Base-by-base conservation (phyloP, 37 sponge, comb jelly and placozoan species). In the Hormiphora californensis region DNA sequence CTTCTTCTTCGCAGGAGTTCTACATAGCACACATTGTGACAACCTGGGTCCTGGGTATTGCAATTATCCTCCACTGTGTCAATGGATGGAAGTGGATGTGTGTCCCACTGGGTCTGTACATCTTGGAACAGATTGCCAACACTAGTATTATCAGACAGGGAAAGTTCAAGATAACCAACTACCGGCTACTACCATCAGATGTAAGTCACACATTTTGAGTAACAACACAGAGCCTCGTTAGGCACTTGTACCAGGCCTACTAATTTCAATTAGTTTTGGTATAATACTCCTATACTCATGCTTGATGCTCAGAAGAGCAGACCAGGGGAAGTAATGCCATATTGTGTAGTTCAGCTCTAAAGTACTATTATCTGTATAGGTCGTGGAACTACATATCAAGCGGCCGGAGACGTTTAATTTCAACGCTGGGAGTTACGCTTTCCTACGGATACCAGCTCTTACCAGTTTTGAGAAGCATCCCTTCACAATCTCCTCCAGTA, bases 401-500 rank as follows among this genome's bases (percentile, higher is more conserved):
- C 35, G 81, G 25, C 81, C 81, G 1, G 28, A 43, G 9, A 73
- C 81, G 1, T 73, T 73, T 46, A 73, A 73, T 46, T 73, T 73
- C 25, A 33, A 73, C 46, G 40, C 81, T 28, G 81, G 81, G 1
- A 43, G 46, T 46, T 73, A 73, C 81, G 81, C 81, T 40, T 73
- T 73, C 81, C 32, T 73, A 9, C 40, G 46, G 2, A 41, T 73
- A n/a, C 81, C 81, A 5, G 21, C 21, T 21, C 40, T 73, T 30
- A 73, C 81, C 28, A 36, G 35, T 4, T 73, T 43, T 30, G 81
- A 73, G 44, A 73, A 73, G 25, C 81, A 73, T 73, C 81, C 81
- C 81, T 73, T 73, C 81, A 73, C 81, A 27, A 73, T 73, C 40
- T 73, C 81, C 1, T 73, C 81, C 44, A 73, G 81, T 19, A 43